phyloP scores from a whole-genome alignment of 2,797 vertebrate genomes.

The Notoglanidium macrostoma region DNA sequence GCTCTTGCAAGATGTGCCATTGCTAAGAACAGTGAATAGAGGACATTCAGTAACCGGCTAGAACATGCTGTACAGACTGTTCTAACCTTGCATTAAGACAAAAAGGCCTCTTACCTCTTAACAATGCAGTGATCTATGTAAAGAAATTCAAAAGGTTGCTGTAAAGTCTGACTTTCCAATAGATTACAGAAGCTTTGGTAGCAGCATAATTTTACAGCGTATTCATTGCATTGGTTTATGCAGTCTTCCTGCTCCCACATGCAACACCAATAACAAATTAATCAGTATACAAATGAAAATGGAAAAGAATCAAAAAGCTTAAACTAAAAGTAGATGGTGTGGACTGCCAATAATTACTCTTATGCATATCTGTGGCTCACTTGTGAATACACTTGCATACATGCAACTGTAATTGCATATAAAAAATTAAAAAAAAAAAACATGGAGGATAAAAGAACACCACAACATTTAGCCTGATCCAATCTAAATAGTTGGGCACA shows the following conservation, averaged over 20 bases:
- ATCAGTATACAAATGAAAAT: constrained; percentile 6
- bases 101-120: not conserved
- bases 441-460: constrained; percentile 19
- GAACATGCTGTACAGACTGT: not conserved
- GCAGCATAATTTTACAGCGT: constrained; percentile 15
- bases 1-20: not conserved
- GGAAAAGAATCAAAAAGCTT: not conserved
- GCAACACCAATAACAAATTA: not conserved
- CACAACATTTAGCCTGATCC: constrained; percentile 22
- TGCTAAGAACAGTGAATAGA: constrained; percentile 6
- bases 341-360: not conserved
- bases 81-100: not conserved
- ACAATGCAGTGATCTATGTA: not conserved
- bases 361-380: not conserved
- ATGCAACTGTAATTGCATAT: not conserved
- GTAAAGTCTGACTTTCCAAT: not conserved
- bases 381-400: constrained; percentile 1
- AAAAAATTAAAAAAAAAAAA: constrained; percentile 23
- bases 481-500: constrained; percentile 32
- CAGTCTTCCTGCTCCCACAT: not conserved
- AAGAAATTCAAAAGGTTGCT: not conserved
- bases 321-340: not conserved
- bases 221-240: constrained; percentile 9
- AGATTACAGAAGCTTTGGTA: not conserved
- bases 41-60: not conserved